A percentile compares a stretch with the other conserved stretches of the same genome.
These are phyloP conservation scores for Megalops cyprinoides DNA, from an alignment of 2,797 vertebrate genomes.

Conservation along the genomic window DNA sequence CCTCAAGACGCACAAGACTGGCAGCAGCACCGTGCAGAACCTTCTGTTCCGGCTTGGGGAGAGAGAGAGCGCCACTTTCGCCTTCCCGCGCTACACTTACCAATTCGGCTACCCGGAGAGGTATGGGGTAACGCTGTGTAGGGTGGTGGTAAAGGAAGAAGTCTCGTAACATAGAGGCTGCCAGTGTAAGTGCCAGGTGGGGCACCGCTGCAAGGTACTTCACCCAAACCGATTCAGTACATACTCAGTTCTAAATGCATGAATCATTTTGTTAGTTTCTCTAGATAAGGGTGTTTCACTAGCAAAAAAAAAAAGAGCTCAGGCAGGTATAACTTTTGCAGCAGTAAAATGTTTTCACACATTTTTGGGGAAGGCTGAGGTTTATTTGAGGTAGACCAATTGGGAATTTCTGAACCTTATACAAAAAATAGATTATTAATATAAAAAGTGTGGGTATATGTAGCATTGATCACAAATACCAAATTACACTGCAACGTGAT, in stretches of 20 bases:
- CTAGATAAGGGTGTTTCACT: too few relatives aligned
- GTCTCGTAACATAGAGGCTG: background rate
- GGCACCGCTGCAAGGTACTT: background rate
- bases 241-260: background rate
- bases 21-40: constrained; percentile 59
- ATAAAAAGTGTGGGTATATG: too few relatives aligned
- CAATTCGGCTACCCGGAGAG: constrained; percentile 58
- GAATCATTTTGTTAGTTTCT: background rate
- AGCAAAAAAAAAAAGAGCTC: constrained; percentile 3
- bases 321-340: too few relatives aligned
- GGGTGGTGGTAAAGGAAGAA: too few relatives aligned
- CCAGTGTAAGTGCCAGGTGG: too few relatives aligned
- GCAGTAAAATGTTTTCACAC: too few relatives aligned
- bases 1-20: constrained; percentile 57
- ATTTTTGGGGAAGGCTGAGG: too few relatives aligned
- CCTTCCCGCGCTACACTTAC: constrained; percentile 53
- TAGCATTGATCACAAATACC: too few relatives aligned
- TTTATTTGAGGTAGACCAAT: too few relatives aligned
- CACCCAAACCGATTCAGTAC: background rate
- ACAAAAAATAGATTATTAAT: too few relatives aligned
- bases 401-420: too few relatives aligned
- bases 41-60: constrained; percentile 55
- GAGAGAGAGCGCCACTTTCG: constrained; percentile 47
- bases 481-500: too few relatives aligned
- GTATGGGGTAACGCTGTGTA: constrained; percentile 32